Conservation (phyloP, 2,797 vertebrate species). For the Eulemur albifrons region DNA sequence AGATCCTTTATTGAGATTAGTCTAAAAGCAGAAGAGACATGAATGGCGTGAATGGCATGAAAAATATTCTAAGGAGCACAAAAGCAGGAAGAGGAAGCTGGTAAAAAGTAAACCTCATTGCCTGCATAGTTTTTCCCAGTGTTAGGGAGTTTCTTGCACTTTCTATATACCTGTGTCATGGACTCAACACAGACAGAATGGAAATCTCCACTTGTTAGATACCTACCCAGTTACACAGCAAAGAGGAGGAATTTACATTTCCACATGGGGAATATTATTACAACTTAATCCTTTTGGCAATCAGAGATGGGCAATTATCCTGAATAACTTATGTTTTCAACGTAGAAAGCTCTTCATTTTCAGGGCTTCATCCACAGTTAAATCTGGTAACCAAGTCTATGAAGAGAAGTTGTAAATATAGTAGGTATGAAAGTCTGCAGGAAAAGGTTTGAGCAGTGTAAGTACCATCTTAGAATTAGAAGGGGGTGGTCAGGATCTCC, state of each 20-base stretch:
- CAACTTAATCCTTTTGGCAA: conserved; percentile 8
- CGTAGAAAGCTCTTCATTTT: background rate
- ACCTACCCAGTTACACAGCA: background rate
- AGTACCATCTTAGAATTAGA: background rate
- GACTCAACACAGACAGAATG: background rate
- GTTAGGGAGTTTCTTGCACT: background rate
- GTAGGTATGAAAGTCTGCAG: background rate
- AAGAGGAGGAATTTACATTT: background rate
- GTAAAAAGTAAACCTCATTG: background rate
- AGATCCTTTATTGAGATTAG: background rate
- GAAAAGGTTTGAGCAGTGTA: background rate
- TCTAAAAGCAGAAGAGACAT: background rate
- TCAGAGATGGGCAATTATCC: background rate
- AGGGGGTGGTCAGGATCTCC: background rate
- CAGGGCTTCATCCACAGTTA: background rate
- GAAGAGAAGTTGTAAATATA: background rate
- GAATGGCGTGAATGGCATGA: background rate
- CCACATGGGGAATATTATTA: background rate
- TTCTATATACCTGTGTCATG: background rate
- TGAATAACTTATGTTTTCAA: background rate
- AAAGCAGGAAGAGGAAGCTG: background rate
- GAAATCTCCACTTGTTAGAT: background rate
- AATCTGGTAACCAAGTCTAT: background rate
- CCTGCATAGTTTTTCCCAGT: background rate
- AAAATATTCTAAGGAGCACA: background rate